Conservation (phyloP, 1,140 invertebrate species). For the Drosophila carrolli region DNA sequence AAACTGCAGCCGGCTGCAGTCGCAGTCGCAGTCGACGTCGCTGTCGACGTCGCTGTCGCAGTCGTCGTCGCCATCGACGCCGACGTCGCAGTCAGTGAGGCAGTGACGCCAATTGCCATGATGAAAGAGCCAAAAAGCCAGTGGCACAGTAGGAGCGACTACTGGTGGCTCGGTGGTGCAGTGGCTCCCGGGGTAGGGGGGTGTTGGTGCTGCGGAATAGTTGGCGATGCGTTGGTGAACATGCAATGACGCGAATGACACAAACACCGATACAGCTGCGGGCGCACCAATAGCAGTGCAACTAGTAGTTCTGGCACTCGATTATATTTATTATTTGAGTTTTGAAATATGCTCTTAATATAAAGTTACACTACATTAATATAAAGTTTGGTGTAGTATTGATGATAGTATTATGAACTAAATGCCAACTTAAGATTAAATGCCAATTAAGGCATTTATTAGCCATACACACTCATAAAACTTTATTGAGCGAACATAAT, state of each 20-base stretch:
- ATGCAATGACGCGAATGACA: slow-evolving; percentile 67
- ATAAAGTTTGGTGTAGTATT: no score
- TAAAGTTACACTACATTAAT: no score
- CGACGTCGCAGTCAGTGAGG: slow-evolving; percentile 50
- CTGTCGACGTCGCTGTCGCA: slow-evolving; percentile 18
- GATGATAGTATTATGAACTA: no score
- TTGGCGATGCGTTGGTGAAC: slow-evolving; percentile 53
- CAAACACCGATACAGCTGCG: slow-evolving; percentile 34
- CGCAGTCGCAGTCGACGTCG: slow-evolving; percentile 22
- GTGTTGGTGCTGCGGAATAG: slow-evolving; percentile 11
- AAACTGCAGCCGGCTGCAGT: slow-evolving; percentile 71
- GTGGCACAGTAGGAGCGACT: slow-evolving; percentile 44
- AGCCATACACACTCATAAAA: no score
- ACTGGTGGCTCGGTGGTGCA: not conserved
- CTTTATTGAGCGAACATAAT: no score
- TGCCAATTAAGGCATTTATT: no score
- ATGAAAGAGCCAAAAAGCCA: slow-evolving; percentile 56
- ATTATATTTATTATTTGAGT: no score
- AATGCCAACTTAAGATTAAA: no score
- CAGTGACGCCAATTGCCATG: slow-evolving; percentile 75
- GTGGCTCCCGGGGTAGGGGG: not conserved
- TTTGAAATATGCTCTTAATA: no score
- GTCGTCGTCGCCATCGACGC: slow-evolving; percentile 15
- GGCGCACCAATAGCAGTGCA: slow-evolving; percentile 3
- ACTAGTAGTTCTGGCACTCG: not conserved